These are phyloP conservation scores for Botia kubotai DNA, from an alignment of 2,797 vertebrate genomes.

Conservation along the genomic window DNA sequence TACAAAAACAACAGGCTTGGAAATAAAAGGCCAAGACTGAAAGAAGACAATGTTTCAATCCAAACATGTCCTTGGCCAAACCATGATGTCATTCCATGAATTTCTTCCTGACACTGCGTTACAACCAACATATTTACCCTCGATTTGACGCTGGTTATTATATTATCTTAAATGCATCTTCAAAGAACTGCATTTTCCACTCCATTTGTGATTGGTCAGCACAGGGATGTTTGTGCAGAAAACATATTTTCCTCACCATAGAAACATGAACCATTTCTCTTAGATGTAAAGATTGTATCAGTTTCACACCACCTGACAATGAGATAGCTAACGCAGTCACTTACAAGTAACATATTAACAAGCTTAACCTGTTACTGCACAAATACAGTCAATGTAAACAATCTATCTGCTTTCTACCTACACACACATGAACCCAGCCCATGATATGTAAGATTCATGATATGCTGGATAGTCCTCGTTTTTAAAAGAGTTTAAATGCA, in stretches of 20 bases:
- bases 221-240: slow-evolving; percentile 1
- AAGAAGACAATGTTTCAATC: slow-evolving; percentile 6
- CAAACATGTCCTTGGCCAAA: neutral
- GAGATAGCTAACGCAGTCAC: neutral
- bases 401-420: neutral
- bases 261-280: slow-evolving; percentile 22
- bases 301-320: neutral
- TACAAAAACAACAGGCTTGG: neutral
- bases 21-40: neutral
- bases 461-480: slow-evolving; percentile 26
- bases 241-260: neutral
- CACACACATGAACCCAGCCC: slow-evolving; percentile 20
- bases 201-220: neutral
- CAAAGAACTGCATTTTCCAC: slow-evolving; percentile 4
- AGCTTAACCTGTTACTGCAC: slow-evolving; percentile 6
- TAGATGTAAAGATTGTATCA: neutral
- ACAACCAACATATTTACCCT: neutral
- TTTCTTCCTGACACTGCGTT: neutral
- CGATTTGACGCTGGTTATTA: no score
- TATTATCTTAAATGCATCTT: slow-evolving; percentile 21
- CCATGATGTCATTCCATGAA: neutral
- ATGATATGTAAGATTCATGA: neutral
- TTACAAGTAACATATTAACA: neutral
- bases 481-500: neutral
- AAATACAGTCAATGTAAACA: neutral